Evolutionary conservation across 2,888 invertebrate genomes (phyloP).

Genomic region (Pseudeuparius sepicola): DNA sequence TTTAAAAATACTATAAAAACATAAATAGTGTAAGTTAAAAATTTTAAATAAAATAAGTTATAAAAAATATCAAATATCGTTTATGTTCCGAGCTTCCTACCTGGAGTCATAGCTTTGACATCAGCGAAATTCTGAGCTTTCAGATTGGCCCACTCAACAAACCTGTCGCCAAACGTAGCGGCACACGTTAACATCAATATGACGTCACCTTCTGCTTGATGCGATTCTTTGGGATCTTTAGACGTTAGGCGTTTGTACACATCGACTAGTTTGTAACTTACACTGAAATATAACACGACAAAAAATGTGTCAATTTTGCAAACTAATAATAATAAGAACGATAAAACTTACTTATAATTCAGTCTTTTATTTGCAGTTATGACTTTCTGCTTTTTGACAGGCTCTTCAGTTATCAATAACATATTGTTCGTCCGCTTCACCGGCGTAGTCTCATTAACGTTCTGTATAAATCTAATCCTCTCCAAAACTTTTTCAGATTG

Average conservation of each 20-base stretch:
- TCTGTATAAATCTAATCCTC: constrained; percentile 36
- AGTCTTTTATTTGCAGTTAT: constrained; percentile 12
- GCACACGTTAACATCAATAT: constrained; percentile 53
- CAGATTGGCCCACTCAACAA: constrained; percentile 46
- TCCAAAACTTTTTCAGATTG: too few relatives aligned
- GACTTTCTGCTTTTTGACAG: constrained; percentile 17
- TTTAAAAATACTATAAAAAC: too few relatives aligned
- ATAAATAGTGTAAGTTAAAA: too few relatives aligned
- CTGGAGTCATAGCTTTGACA: constrained; percentile 30
- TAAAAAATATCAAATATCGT: too few relatives aligned
- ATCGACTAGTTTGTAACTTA: constrained; percentile 44
- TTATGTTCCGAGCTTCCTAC: constrained; percentile 22
- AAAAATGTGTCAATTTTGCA: constrained; percentile 8
- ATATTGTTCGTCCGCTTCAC: too few relatives aligned
- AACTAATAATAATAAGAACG: constrained; percentile 7
- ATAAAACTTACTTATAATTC: constrained; percentile 21
- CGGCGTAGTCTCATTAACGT: constrained; percentile 46
- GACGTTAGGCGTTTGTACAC: constrained; percentile 48
- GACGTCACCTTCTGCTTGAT: constrained; percentile 62
- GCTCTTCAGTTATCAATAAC: too few relatives aligned
- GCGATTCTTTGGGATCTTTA: constrained; percentile 41
- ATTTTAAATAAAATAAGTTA: constrained; percentile 1
- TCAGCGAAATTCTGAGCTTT: constrained; percentile 36
- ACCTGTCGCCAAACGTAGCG: constrained; percentile 44
- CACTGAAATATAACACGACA: constrained; percentile 17